A percentile compares a stretch with the other conserved stretches of the same genome.
Evolutionary conservation across 2,888 invertebrate species (phyloP).

Genomic region (Philhelius pedissequus): DNA sequence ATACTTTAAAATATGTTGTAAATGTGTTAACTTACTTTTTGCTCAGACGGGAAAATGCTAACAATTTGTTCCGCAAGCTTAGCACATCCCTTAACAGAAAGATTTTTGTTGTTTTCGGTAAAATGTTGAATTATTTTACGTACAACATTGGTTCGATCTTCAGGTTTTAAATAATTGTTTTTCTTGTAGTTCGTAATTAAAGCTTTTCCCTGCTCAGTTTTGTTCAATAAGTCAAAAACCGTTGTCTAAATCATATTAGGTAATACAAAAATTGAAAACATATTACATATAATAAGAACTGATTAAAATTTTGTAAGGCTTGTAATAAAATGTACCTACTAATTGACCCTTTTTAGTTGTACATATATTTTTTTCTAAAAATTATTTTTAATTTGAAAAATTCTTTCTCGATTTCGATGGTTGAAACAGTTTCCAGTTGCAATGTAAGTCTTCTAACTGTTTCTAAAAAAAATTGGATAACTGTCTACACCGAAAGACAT

Average conservation of each 20-base stretch:
- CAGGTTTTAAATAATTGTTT: neutral
- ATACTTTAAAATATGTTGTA: neutral
- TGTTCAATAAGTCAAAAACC: neutral
- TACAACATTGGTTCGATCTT: neutral
- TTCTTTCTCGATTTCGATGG: no score
- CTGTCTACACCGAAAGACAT: no score
- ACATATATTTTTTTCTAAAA: no score
- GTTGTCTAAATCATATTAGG: neutral
- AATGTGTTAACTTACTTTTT: neutral
- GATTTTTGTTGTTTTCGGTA: neutral
- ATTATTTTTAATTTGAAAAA: no score
- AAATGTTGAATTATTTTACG: neutral
- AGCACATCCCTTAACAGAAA: neutral
- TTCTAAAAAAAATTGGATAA: no score
- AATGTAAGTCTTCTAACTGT: no score
- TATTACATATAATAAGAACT: no score
- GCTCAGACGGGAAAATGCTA: neutral
- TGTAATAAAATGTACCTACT: no score
- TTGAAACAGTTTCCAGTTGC: no score
- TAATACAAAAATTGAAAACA: neutral
- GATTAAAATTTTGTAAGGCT: no score
- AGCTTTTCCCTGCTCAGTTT: constrained; percentile 7
- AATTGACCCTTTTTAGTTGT: no score
- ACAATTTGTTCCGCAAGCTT: neutral
- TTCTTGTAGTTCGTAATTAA: neutral